phyloP scores from a whole-genome alignment of 2,888 invertebrate genomes.

The Prenolepis imparis region DNA sequence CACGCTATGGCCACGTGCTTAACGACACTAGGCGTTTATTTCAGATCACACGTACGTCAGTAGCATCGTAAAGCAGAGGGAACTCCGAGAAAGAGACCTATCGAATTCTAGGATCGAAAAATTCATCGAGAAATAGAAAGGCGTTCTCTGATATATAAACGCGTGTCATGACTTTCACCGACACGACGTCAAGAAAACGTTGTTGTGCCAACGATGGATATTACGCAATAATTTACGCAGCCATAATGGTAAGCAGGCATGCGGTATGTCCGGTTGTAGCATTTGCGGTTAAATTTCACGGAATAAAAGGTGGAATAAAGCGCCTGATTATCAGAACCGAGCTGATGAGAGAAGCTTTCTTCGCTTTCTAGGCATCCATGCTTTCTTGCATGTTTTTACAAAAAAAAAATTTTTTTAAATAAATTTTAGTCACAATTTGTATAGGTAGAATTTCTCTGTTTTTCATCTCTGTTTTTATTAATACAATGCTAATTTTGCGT shows the following conservation, averaged over 20 bases:
- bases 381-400: neutral
- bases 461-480: neutral
- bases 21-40: neutral
- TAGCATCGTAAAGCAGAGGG: neutral
- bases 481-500: neutral
- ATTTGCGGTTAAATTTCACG: slow-evolving; percentile 20
- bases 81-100: neutral
- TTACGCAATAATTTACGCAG: slow-evolving; percentile 68
- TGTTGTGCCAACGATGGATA: slow-evolving; percentile 52
- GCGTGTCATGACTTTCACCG: slow-evolving; percentile 70
- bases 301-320: slow-evolving; percentile 28
- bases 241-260: slow-evolving; percentile 14
- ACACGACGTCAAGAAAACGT: slow-evolving; percentile 56
- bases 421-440: neutral
- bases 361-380: slow-evolving; percentile 26
- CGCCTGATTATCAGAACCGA: neutral
- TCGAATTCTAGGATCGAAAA: slow-evolving; percentile 10
- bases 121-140: slow-evolving; percentile 30
- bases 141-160: slow-evolving; percentile 23
- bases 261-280: slow-evolving; percentile 11
- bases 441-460: neutral
- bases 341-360: slow-evolving; percentile 12
- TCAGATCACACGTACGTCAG: neutral
- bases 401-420: neutral
- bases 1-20: neutral